Percentiles rank a stretch among this genome's conserved stretches.
These are phyloP conservation scores for Coenonympha arcania DNA, from an alignment of 2,888 invertebrate genomes.

Conservation along the genomic window DNA sequence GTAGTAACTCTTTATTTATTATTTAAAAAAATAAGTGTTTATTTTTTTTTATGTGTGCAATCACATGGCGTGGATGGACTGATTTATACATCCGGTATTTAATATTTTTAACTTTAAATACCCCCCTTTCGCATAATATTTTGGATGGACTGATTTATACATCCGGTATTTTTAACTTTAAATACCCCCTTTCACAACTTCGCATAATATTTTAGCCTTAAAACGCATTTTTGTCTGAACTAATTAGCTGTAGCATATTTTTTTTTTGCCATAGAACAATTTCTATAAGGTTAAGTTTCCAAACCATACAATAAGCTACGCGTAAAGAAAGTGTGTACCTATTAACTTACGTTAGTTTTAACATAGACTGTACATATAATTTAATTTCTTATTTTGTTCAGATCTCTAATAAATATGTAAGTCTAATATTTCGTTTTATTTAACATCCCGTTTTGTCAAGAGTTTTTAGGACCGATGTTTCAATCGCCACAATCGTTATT, in stretches of 20 bases:
- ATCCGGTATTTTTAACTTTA: slow-evolving; percentile 43
- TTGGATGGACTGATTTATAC: slow-evolving; percentile 62
- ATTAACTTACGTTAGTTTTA: slow-evolving; percentile 74
- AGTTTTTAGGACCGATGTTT: too few relatives aligned
- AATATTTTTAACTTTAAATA: slow-evolving; percentile 33
- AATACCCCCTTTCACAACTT: slow-evolving; percentile 41
- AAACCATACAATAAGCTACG: slow-evolving; percentile 54
- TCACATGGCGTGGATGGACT: slow-evolving; percentile 64
- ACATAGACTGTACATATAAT: slow-evolving; percentile 76
- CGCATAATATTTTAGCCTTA: slow-evolving; percentile 41
- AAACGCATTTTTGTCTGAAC: slow-evolving; percentile 42
- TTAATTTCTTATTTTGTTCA: slow-evolving; percentile 76
- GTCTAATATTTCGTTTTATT: slow-evolving; percentile 53
- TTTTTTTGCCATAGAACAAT: slow-evolving; percentile 52
- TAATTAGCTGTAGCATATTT: slow-evolving; percentile 44
- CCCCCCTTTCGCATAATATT: slow-evolving; percentile 41
- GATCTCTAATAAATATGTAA: slow-evolving; percentile 76
- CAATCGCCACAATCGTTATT: too few relatives aligned
- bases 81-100: slow-evolving; percentile 55
- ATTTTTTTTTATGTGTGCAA: slow-evolving; percentile 57
- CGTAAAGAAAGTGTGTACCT: slow-evolving; percentile 69
- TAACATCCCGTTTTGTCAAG: too few relatives aligned
- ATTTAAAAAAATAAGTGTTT: slow-evolving; percentile 39
- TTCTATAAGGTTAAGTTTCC: slow-evolving; percentile 33
- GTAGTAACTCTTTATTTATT: slow-evolving; percentile 37